Evolutionary conservation across 2,888 invertebrate species (phyloP).

Genomic region (Synergus gifuensis): DNA sequence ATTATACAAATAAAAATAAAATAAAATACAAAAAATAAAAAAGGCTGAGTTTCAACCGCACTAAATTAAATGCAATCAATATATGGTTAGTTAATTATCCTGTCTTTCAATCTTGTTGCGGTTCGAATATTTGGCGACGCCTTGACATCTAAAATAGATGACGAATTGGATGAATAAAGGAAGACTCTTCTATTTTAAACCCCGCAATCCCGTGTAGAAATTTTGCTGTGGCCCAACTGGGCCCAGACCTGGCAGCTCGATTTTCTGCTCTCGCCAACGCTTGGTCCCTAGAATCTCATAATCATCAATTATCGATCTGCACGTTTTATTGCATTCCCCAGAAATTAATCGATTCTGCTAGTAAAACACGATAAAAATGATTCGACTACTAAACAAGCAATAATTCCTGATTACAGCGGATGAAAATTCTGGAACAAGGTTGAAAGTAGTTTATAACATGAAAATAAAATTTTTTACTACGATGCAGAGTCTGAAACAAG

Average conservation of each 20-base stretch:
- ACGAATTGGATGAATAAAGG: slow-evolving; percentile 21
- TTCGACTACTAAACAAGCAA: neutral
- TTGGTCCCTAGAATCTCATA: no score
- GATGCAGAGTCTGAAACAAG: neutral
- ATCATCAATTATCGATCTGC: neutral
- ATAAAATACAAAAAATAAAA: no score
- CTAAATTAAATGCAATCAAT: slow-evolving; percentile 5
- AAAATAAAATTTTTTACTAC: slow-evolving; percentile 10
- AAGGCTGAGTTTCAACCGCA: no score
- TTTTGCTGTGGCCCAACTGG: no score
- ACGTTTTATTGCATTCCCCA: neutral
- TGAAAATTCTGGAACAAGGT: slow-evolving; percentile 35
- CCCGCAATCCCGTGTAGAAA: neutral
- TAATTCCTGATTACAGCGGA: slow-evolving; percentile 9
- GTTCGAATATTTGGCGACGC: slow-evolving; percentile 27
- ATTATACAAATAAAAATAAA: no score
- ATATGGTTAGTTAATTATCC: neutral
- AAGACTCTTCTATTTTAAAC: neutral
- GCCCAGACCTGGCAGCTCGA: no score
- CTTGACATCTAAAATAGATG: slow-evolving; percentile 33
- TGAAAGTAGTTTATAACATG: slow-evolving; percentile 4
- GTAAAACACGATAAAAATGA: neutral
- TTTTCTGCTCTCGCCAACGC: no score
- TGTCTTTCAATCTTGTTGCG: slow-evolving; percentile 13
- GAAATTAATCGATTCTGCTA: slow-evolving; percentile 7